Conservation (phyloP, 2,888 invertebrate species). For the Sesamia inferens region DNA sequence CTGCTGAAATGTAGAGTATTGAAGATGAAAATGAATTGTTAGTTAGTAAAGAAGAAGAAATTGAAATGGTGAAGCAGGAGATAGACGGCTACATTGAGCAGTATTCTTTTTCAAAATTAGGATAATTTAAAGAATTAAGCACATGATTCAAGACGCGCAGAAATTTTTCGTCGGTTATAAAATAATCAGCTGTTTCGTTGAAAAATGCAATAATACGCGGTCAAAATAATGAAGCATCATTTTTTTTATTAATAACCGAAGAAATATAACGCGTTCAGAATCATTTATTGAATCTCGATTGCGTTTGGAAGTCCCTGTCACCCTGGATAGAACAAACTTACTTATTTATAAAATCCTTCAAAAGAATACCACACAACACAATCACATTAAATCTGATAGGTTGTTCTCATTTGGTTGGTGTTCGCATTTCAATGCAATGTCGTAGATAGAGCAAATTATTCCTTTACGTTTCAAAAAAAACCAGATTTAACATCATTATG, state of each 20-base stretch:
- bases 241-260: background rate
- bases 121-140: background rate
- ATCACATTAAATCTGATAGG: slow-evolving; percentile 27
- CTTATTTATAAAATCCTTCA: background rate
- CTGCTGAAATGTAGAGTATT: slow-evolving; percentile 78
- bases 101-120: slow-evolving; percentile 11
- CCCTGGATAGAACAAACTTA: background rate
- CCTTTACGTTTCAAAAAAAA: background rate
- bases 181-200: background rate
- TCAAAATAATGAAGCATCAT: background rate
- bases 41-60: slow-evolving; percentile 35
- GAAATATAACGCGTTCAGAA: background rate
- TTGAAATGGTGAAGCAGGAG: slow-evolving; percentile 52
- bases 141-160: background rate
- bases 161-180: background rate
- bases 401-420: too few species aligned
- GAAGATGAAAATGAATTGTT: slow-evolving; percentile 55
- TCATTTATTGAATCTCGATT: background rate
- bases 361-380: slow-evolving; percentile 39
- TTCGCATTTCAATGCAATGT: slow-evolving; percentile 2
- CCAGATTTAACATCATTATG: slow-evolving; percentile 23
- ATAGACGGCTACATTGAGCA: slow-evolving; percentile 34
- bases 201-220: background rate
- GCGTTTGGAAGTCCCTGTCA: background rate
- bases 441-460: background rate